Percentiles rank a stretch among this genome's conserved stretches.
phyloP scores from a whole-genome alignment of 2,797 vertebrate species.

The Cryptoblepharus egeriae region DNA sequence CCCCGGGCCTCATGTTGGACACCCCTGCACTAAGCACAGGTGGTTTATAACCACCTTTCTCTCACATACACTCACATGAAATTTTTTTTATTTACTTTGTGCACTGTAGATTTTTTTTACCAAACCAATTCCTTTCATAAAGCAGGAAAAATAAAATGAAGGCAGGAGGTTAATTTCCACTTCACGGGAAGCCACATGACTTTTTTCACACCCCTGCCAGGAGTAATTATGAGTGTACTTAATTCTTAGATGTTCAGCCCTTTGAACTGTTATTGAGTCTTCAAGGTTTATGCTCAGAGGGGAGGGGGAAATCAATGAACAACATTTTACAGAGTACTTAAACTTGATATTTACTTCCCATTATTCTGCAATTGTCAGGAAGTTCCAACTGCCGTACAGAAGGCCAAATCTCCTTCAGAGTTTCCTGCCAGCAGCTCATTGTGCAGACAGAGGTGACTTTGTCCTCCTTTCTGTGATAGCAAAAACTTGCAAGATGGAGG shows the following conservation, averaged over 20 bases:
- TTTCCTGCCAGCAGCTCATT: constrained; percentile 38
- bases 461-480: neutral
- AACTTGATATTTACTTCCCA: constrained; percentile 18
- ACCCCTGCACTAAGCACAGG: too few relatives aligned
- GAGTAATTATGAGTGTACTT: constrained; percentile 58
- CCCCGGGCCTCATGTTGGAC: too few relatives aligned
- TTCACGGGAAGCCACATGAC: constrained; percentile 31
- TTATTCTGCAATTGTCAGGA: constrained; percentile 44
- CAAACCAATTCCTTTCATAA: constrained; percentile 48
- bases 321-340: constrained; percentile 39
- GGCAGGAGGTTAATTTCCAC: constrained; percentile 45
- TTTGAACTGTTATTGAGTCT: constrained; percentile 56
- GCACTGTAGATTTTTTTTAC: neutral
- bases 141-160: constrained; percentile 45
- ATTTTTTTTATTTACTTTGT: constrained; percentile 12
- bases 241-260: constrained; percentile 49
- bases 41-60: neutral
- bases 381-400: constrained; percentile 32
- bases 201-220: constrained; percentile 42
- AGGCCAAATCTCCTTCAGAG: constrained; percentile 28
- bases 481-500: constrained; percentile 14
- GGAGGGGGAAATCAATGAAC: constrained; percentile 14
- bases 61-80: constrained; percentile 24
- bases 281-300: constrained; percentile 43
- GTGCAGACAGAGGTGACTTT: neutral